phyloP scores from a whole-genome alignment of 2,797 vertebrate genomes.

The Xiphophorus birchmanni region DNA sequence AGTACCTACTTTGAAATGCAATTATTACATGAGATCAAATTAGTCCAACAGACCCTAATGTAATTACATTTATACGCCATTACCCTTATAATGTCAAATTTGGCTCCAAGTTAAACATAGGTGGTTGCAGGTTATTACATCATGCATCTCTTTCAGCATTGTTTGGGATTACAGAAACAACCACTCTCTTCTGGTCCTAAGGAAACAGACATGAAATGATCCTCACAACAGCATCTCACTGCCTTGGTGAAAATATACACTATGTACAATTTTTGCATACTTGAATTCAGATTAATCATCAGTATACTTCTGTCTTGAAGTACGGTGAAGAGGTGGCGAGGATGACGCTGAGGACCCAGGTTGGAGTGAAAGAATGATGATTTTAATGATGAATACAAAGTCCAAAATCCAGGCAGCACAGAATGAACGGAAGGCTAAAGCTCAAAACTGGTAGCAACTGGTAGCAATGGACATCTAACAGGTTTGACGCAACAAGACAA shows the following conservation, averaged over 20 bases:
- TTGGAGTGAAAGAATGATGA: no score
- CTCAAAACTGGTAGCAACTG: no score
- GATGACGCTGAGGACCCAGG: no score
- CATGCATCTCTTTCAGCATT: slow-evolving; percentile 23
- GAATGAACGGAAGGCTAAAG: no score
- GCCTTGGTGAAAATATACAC: background rate
- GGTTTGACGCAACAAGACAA: no score
- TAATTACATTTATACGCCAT: slow-evolving; percentile 54
- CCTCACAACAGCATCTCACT: background rate
- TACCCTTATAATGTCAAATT: slow-evolving; percentile 43
- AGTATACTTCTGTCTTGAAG: no score
- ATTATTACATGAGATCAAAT: slow-evolving; percentile 45
- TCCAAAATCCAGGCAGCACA: no score
- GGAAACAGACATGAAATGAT: background rate
- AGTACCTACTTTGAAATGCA: slow-evolving; percentile 55
- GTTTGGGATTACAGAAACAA: slow-evolving; percentile 12
- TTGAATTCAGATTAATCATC: no score
- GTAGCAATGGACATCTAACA: no score
- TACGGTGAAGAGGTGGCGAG: no score
- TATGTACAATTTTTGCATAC: no score
- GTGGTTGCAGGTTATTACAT: background rate
- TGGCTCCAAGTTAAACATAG: slow-evolving; percentile 23
- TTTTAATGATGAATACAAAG: no score
- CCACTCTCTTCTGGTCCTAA: background rate
- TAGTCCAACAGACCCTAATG: slow-evolving; percentile 46